These are phyloP conservation scores for Papilio helenus DNA, from an alignment of 1,140 invertebrate genomes.

Conservation along the genomic window DNA sequence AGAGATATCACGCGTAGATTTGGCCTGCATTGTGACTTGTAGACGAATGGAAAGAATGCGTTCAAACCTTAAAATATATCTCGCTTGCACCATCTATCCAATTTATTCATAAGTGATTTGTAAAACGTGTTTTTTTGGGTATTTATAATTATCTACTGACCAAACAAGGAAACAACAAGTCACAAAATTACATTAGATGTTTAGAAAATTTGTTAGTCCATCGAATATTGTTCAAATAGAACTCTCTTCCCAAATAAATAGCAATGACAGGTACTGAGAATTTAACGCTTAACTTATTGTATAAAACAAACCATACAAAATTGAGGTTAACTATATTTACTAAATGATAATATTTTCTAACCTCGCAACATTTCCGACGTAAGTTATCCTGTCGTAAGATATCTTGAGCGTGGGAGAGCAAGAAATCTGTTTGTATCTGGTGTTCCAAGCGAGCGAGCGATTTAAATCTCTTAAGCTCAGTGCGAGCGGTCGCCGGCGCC, in stretches of 20 bases:
- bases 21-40: slow-evolving; percentile 67
- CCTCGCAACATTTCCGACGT: slow-evolving; percentile 34
- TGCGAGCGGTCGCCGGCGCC: slow-evolving; percentile 66
- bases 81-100: not conserved
- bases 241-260: too few relatives aligned
- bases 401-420: slow-evolving; percentile 56
- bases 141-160: too few relatives aligned
- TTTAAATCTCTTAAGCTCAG: slow-evolving; percentile 81
- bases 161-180: not conserved
- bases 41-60: slow-evolving; percentile 50
- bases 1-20: slow-evolving; percentile 74
- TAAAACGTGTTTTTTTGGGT: not conserved
- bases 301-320: not conserved
- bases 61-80: slow-evolving; percentile 28
- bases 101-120: not conserved
- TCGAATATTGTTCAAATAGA: too few relatives aligned
- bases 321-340: not conserved
- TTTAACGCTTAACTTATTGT: too few relatives aligned
- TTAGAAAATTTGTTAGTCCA: too few relatives aligned
- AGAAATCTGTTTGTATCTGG: slow-evolving; percentile 80
- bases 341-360: slow-evolving; percentile 1
- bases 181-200: too few relatives aligned
- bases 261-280: too few relatives aligned
- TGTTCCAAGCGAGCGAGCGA: slow-evolving; percentile 77
- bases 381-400: slow-evolving; percentile 46